Conservation (phyloP, 2,113 vertebrate genomes). For the Aepyceros melampus region DNA sequence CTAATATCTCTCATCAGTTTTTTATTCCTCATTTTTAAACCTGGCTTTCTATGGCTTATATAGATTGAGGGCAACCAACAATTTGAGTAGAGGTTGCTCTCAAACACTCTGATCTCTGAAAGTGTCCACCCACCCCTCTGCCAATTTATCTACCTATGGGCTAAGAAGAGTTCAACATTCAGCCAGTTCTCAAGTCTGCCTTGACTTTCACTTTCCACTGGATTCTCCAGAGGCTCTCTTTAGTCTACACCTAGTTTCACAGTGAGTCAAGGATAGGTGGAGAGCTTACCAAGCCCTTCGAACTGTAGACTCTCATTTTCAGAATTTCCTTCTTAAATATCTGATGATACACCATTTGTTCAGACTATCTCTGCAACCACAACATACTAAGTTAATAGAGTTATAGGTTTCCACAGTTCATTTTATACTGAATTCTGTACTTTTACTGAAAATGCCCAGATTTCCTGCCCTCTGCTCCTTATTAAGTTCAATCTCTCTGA, state of each 20-base stretch:
- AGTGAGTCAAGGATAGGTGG: neutral
- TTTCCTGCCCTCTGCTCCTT: neutral
- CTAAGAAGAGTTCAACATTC: neutral
- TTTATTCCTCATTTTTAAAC: neutral
- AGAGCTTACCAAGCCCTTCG: neutral
- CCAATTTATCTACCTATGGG: neutral
- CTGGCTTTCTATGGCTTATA: neutral
- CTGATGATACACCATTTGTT: neutral
- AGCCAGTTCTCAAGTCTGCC: neutral
- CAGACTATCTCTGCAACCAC: neutral
- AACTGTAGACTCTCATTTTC: neutral
- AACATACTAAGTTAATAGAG: neutral
- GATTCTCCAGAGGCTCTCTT: neutral
- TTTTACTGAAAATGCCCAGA: neutral
- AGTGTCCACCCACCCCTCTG: neutral
- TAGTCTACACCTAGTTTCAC: neutral
- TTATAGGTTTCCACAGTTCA: neutral
- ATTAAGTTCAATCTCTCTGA: neutral
- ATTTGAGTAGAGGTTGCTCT: neutral
- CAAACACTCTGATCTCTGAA: neutral
- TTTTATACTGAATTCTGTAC: neutral
- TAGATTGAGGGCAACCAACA: neutral
- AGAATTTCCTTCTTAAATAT: neutral
- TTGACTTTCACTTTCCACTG: neutral
- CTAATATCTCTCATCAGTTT: neutral